Evolutionary conservation across 53 echinoderm and acorn worm genomes (phyloP).

Genomic region (Astropecten irregularis): DNA sequence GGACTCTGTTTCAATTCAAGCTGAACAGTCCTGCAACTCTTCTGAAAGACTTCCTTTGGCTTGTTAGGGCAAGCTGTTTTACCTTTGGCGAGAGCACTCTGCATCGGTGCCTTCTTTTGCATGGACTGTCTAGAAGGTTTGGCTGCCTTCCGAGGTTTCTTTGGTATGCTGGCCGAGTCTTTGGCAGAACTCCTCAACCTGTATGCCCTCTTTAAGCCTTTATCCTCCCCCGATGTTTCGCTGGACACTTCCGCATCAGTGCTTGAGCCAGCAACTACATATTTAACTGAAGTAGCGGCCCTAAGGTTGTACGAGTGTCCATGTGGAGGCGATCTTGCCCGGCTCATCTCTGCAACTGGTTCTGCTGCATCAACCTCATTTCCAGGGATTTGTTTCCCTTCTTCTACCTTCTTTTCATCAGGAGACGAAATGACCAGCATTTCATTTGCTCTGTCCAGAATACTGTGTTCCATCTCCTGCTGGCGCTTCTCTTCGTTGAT

Average conservation of each 20-base stretch:
- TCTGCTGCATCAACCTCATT: background rate
- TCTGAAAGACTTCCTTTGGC: too few species aligned
- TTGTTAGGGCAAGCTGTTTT: too few species aligned
- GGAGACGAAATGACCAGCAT: too few species aligned
- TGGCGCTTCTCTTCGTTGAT: too few species aligned
- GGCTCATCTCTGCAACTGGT: background rate
- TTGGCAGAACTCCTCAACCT: constrained; percentile 1
- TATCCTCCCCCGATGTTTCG: background rate
- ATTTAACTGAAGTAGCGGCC: background rate
- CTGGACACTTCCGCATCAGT: background rate
- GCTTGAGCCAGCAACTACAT: background rate
- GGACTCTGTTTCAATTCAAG: too few species aligned
- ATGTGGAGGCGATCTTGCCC: background rate
- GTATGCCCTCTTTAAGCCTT: background rate
- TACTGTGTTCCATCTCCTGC: too few species aligned
- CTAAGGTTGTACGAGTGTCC: constrained; percentile 34
- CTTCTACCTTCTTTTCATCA: too few species aligned
- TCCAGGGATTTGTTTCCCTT: too few species aligned
- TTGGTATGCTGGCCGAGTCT: background rate
- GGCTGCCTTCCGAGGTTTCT: background rate
- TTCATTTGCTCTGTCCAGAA: too few species aligned
- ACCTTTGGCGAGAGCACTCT: too few species aligned
- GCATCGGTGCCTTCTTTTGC: background rate
- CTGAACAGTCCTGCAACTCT: background rate
- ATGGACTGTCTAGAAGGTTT: background rate